Evolutionary conservation across 2,113 vertebrate species (phyloP).

Genomic region (Triplophysa rosa): DNA sequence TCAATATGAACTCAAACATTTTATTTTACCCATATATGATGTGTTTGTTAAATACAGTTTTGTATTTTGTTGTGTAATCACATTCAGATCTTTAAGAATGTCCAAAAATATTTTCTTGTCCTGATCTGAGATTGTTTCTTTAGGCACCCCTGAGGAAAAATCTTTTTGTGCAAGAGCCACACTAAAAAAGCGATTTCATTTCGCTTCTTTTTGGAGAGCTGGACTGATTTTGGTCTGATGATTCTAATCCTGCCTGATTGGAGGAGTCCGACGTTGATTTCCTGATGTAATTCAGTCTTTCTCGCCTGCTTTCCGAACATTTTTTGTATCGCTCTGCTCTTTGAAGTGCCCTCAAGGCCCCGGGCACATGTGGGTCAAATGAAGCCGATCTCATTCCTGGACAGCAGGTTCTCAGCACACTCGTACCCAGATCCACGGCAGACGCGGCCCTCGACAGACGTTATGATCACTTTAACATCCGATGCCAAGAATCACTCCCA

Average conservation of each 20-base stretch:
- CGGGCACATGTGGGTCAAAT: slow-evolving; percentile 57
- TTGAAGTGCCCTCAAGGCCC: slow-evolving; percentile 64
- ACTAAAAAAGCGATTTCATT: not conserved
- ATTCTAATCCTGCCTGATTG: slow-evolving; percentile 59
- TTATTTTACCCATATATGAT: no score
- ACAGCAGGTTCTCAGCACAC: slow-evolving; percentile 19
- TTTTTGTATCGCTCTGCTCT: slow-evolving; percentile 55
- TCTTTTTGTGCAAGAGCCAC: no score
- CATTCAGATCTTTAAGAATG: no score
- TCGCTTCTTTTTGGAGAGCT: slow-evolving; percentile 34
- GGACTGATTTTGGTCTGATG: slow-evolving; percentile 39
- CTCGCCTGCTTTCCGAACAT: slow-evolving; percentile 30
- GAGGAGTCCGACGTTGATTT: slow-evolving; percentile 58
- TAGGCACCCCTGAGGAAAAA: no score
- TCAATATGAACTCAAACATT: no score
- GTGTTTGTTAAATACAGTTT: no score
- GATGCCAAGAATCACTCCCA: not conserved
- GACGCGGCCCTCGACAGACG: no score
- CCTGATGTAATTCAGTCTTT: slow-evolving; percentile 50
- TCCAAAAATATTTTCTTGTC: no score
- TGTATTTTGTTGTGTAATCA: no score
- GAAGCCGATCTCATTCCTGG: slow-evolving; percentile 49
- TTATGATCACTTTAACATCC: slow-evolving; percentile 3
- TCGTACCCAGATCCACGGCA: slow-evolving; percentile 35
- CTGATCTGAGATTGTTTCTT: no score